A percentile compares a stretch with the other conserved stretches of the same genome.
Conservation (phyloP, 92 coral and sea anemone genomes). For the Umimayanthus chanpuru region DNA sequence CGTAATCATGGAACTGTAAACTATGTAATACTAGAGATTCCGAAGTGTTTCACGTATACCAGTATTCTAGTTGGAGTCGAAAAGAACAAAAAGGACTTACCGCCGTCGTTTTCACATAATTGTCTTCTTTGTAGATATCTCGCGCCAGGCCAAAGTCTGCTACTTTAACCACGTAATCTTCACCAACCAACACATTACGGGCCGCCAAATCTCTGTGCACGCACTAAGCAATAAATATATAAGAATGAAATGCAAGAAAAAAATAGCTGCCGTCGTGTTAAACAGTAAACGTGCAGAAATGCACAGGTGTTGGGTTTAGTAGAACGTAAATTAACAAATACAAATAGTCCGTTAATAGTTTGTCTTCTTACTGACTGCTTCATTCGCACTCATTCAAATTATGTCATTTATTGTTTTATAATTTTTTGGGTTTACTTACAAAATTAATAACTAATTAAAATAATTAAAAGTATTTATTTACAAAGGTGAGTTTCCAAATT, state of each 20-base stretch:
- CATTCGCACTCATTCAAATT: background rate
- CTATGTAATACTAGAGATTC: background rate
- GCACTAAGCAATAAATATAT: conserved; percentile 60
- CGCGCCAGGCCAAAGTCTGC: conserved; percentile 99
- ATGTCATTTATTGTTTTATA: no score
- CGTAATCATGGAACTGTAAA: no score
- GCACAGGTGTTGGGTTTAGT: background rate
- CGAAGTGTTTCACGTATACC: background rate
- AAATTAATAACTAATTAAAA: no score
- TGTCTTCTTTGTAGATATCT: conserved; percentile 91
- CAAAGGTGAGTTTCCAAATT: no score
- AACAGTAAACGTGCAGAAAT: background rate
- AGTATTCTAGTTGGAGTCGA: background rate
- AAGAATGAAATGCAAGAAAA: no score
- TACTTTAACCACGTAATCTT: conserved; percentile 88
- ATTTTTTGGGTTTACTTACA: no score
- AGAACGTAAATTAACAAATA: no score
- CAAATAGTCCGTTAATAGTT: no score
- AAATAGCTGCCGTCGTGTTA: background rate
- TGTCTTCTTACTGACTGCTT: no score
- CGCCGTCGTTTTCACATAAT: conserved; percentile 89
- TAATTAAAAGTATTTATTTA: no score
- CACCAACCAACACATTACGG: conserved; percentile 90
- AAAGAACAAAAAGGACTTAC: conserved; percentile 53
- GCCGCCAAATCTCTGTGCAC: conserved; percentile 98